Evolutionary conservation across 2,888 invertebrate genomes (phyloP), one percentile per base, ranked within the genome.

Genomic region (Drosophila heteroneura): DNA sequence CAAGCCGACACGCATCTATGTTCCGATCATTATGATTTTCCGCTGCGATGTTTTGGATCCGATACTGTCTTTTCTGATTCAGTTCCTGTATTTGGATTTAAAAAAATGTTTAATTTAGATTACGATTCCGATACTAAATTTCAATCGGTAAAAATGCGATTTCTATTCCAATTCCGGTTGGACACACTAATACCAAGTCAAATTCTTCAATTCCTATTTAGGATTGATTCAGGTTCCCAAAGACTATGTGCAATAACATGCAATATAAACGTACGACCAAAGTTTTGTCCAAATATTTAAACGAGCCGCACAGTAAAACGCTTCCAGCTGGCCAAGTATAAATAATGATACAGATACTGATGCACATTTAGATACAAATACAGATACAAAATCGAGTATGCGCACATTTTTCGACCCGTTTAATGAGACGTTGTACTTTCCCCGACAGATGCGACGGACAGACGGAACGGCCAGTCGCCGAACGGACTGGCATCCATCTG

Each of bases 261-360:
- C 73, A 85, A 72, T 69, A 66, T 61, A 56, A 59, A 52, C 52
- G 52, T 70, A 69, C 64, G 80, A 57, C 51, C 77, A 77, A 74
- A 70, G 70, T 74, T 81, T 74, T 83, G 26, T 88, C 72, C 78
- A 84, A 88, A 84, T 83, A 88, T 89, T 83, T 88, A 85, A 88
- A 75, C 74, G 72, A 73, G 57, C 35, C 79, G 67, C 74, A 77
- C 33, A 62, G 33, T 52, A 41, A 41, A 60, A 64, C 57, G 54
- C 51, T 74, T 47, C 54, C 79, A 78, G 74, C 61, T 67, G 66
- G 37, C 61, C 37, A n/a, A 57, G 19, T 32, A 37, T n/a, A 61
- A 41, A 37, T 22, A 58, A 57, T 53, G 30, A 62, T 37, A 56
- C 62, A 57, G 41, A 52, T 41, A 44, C 52, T 47, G 26, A 16